Evolutionary conservation across 2,797 vertebrate species (phyloP).

Genomic region (Poecilia gillii): DNA sequence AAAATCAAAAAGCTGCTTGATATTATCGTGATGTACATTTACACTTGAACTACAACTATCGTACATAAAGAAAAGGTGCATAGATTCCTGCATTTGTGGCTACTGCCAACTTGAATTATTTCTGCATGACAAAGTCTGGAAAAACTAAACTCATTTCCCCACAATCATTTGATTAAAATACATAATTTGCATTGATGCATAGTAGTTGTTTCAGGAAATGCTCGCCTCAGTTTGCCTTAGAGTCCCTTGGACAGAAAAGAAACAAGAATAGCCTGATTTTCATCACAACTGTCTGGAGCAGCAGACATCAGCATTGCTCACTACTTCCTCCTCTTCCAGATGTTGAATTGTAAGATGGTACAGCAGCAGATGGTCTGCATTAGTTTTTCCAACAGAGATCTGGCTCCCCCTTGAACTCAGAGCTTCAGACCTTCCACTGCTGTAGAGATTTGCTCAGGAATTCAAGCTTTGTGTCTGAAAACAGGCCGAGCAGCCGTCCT

Average conservation of each 20-base stretch:
- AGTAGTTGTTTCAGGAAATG: conserved; percentile 4
- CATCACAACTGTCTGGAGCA: conserved; percentile 73
- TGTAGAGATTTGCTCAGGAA: conserved; percentile 73
- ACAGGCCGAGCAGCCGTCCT: conserved; percentile 66
- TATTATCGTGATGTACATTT: conserved; percentile 8
- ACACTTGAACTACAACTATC: not conserved
- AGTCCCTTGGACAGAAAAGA: conserved; percentile 17
- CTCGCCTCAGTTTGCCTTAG: conserved; percentile 1
- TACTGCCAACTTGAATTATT: not conserved
- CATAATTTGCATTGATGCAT: not conserved
- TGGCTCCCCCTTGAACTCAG: conserved; percentile 68
- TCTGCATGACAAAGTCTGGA: not conserved
- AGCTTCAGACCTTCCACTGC: conserved; percentile 67
- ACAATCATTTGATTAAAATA: not conserved
- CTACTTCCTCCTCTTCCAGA: conserved; percentile 77
- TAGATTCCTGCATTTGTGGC: not conserved
- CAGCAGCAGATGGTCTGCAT: conserved; percentile 88
- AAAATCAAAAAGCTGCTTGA: conserved; percentile 22
- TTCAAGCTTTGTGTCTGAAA: conserved; percentile 62
- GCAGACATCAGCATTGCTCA: conserved; percentile 78
- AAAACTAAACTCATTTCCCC: not conserved
- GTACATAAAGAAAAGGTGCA: not conserved
- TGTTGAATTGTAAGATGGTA: conserved; percentile 79
- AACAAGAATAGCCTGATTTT: conserved; percentile 54
- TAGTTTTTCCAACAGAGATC: conserved; percentile 79